These are phyloP conservation scores for Nomada ferruginata DNA, from an alignment of 2,888 invertebrate genomes.

Conservation along the genomic window DNA sequence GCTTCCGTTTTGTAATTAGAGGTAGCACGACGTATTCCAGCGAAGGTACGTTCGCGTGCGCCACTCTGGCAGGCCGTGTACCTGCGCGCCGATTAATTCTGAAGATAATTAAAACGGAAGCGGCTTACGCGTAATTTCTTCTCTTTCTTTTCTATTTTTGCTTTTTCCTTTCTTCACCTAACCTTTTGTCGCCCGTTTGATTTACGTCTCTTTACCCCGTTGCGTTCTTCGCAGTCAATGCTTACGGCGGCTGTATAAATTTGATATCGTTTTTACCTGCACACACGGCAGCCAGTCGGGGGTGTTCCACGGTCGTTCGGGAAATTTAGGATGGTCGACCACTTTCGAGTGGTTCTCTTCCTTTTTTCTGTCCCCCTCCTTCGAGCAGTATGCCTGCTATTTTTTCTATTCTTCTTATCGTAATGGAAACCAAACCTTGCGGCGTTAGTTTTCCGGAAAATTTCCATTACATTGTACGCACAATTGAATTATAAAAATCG, in stretches of 20 bases:
- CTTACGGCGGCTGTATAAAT: conserved; percentile 44
- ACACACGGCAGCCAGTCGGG: no score
- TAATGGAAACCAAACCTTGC: no score
- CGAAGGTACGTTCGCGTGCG: conserved; percentile 41
- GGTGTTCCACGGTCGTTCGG: conserved; percentile 27
- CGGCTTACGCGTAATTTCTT: conserved; percentile 15
- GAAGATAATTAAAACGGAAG: conserved; percentile 53
- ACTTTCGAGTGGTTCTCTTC: neutral
- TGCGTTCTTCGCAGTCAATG: neutral
- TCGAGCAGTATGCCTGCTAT: neutral
- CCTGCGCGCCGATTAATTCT: conserved; percentile 39
- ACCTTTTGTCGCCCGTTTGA: conserved; percentile 34
- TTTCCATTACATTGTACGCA: no score
- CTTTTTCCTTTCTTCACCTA: neutral
- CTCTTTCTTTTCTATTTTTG: neutral
- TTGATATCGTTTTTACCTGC: conserved; percentile 28
- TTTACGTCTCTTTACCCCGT: conserved; percentile 5
- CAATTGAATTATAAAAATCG: no score
- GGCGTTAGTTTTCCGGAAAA: no score
- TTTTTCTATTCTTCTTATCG: neutral
- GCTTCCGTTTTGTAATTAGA: conserved; percentile 69
- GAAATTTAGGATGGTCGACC: conserved; percentile 36
- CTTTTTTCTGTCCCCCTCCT: no score
- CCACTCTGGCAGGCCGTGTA: neutral
- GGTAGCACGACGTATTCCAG: conserved; percentile 40